A percentile compares a stretch with the other conserved stretches of the same genome.
Conservation (phyloP, 2,888 invertebrate species). For the Vanessa cardui region DNA sequence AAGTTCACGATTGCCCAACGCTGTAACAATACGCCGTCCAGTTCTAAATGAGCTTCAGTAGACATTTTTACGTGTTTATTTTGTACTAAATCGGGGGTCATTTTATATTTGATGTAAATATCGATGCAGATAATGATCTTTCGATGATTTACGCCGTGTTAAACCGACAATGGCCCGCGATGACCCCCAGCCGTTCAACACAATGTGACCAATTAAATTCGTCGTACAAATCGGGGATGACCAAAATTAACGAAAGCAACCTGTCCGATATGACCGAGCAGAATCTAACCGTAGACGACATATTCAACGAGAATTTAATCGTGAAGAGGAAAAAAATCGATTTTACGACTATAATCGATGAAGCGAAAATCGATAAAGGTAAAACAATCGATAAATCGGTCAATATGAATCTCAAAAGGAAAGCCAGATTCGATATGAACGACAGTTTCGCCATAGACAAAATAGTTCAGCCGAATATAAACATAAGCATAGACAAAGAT, state of each 20-base stretch:
- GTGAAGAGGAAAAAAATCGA: constrained; percentile 60
- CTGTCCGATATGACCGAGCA: constrained; percentile 63
- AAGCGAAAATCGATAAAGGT: constrained; percentile 41
- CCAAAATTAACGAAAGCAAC: constrained; percentile 70
- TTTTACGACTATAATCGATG: constrained; percentile 43
- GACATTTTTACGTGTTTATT: constrained; percentile 55
- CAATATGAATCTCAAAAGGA: constrained; percentile 55
- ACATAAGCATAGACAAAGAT: constrained; percentile 65
- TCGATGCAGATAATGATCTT: constrained; percentile 76
- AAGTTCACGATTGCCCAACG: constrained; percentile 80
- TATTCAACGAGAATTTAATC: constrained; percentile 63
- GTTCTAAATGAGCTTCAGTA: constrained; percentile 51
- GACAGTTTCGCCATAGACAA: constrained; percentile 51
- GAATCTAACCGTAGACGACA: constrained; percentile 63
- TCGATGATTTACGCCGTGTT: constrained; percentile 79
- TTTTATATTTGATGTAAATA: constrained; percentile 54
- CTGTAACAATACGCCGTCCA: constrained; percentile 71
- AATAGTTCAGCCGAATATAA: constrained; percentile 56
- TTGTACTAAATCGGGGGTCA: constrained; percentile 55
- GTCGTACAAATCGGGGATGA: constrained; percentile 53
- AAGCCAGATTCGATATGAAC: constrained; percentile 49
- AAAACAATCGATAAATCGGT: constrained; percentile 48
- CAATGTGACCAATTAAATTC: constrained; percentile 78
- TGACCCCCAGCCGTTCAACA: constrained; percentile 62
- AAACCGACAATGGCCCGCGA: constrained; percentile 74